phyloP scores from a whole-genome alignment of 1,140 invertebrate species.

The Solen grandis region DNA sequence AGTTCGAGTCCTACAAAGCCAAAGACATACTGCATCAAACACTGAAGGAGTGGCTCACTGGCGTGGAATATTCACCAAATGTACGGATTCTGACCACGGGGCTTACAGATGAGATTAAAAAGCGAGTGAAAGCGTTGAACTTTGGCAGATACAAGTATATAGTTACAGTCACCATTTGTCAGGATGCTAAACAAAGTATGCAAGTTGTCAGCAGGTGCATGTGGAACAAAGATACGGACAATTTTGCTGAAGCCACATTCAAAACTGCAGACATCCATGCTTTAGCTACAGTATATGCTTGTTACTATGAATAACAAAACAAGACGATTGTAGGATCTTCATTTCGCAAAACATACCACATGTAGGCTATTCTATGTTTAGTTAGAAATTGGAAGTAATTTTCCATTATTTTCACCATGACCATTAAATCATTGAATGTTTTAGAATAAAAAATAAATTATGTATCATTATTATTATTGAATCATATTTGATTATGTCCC shows the following conservation, averaged over 20 bases:
- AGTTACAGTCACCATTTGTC: slow-evolving; percentile 75
- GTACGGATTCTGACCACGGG: slow-evolving; percentile 66
- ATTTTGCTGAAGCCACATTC: slow-evolving; percentile 72
- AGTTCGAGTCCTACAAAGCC: slow-evolving; percentile 68
- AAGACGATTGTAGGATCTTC: not conserved
- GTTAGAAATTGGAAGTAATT: no score
- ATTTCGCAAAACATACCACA: not conserved
- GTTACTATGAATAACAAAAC: slow-evolving; percentile 75
- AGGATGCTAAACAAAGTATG: slow-evolving; percentile 74
- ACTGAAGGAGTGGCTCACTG: slow-evolving; percentile 68
- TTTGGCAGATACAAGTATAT: slow-evolving; percentile 76
- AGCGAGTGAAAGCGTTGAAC: slow-evolving; percentile 72
- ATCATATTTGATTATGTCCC: no score
- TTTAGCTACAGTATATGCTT: slow-evolving; percentile 77
- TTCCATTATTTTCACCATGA: no score
- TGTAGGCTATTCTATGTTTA: no score
- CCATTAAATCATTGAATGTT: no score
- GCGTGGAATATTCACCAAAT: slow-evolving; percentile 70
- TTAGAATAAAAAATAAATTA: no score
- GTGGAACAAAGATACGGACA: slow-evolving; percentile 78
- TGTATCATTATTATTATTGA: no score
- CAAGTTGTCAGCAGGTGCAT: slow-evolving; percentile 73
- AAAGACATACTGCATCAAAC: slow-evolving; percentile 67
- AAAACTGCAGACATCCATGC: slow-evolving; percentile 73
- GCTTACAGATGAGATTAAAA: slow-evolving; percentile 74